phyloP scores from a whole-genome alignment of 2,888 invertebrate genomes.

The Macaria liturata region DNA sequence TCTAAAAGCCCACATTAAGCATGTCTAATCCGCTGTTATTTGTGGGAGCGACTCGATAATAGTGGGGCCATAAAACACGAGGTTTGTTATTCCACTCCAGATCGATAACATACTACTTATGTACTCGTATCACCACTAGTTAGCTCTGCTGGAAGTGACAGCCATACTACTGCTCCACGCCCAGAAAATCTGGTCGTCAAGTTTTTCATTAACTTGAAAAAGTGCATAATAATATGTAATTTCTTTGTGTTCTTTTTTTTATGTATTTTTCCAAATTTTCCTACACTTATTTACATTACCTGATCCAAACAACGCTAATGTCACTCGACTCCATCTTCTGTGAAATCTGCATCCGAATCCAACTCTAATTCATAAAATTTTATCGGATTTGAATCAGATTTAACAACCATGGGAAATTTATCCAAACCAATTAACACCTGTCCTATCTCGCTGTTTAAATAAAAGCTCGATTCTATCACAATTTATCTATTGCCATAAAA shows the following conservation, averaged over 20 bases:
- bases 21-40: slow-evolving; percentile 39
- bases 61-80: slow-evolving; percentile 54
- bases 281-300: too few species aligned
- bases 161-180: neutral
- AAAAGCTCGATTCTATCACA: neutral
- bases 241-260: too few species aligned
- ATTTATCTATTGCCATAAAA: slow-evolving; percentile 16
- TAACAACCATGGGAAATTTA: slow-evolving; percentile 13
- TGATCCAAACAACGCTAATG: too few species aligned
- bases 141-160: slow-evolving; percentile 29
- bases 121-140: slow-evolving; percentile 26
- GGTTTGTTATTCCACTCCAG: slow-evolving; percentile 70
- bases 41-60: slow-evolving; percentile 59
- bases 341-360: too few species aligned
- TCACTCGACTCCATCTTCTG: too few species aligned
- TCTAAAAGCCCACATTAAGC: slow-evolving; percentile 36
- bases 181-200: too few species aligned
- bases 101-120: slow-evolving; percentile 63
- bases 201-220: too few species aligned
- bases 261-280: too few species aligned
- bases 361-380: neutral
- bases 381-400: slow-evolving; percentile 7
- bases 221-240: too few species aligned
- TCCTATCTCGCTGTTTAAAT: slow-evolving; percentile 15
- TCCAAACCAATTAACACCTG: slow-evolving; percentile 33